Evolutionary conservation across 2,797 vertebrate genomes (phyloP).

Genomic region (Acipenser ruthenus): DNA sequence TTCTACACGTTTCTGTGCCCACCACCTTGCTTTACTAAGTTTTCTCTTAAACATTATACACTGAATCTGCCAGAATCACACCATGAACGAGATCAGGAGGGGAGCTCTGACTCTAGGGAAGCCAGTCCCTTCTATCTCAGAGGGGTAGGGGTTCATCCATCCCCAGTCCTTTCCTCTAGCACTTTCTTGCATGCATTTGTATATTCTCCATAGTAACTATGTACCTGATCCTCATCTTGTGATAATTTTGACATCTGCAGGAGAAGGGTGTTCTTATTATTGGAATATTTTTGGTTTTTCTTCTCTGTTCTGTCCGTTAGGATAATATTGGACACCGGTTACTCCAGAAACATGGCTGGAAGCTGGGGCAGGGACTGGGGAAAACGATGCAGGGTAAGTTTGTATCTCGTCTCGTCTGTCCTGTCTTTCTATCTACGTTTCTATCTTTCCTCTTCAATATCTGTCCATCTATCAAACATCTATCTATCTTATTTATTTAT

Average conservation of each 20-base stretch:
- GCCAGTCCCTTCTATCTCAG: too few species aligned
- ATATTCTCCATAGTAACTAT: constrained; percentile 20
- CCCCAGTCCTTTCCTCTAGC: not conserved
- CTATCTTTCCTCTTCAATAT: constrained; percentile 15
- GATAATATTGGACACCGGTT: constrained; percentile 99
- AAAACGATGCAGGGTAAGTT: constrained; percentile 97
- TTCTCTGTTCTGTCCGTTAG: constrained; percentile 88
- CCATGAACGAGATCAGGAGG: too few species aligned
- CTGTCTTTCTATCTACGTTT: constrained; percentile 24
- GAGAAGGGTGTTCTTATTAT: constrained; percentile 95
- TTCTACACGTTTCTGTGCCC: too few species aligned
- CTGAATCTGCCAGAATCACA: too few species aligned
- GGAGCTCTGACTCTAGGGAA: too few species aligned
- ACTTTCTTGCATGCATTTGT: constrained; percentile 10
- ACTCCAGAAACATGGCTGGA: constrained; percentile 99
- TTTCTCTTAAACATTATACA: too few species aligned
- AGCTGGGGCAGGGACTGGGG: constrained; percentile 97
- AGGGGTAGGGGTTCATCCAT: not conserved
- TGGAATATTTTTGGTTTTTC: constrained; percentile 99
- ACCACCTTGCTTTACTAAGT: too few species aligned
- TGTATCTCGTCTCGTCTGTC: not conserved
- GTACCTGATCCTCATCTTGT: constrained; percentile 52
- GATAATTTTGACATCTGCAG: constrained; percentile 52
- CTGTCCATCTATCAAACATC: constrained; percentile 1
- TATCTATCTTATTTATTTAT: constrained; percentile 8